Base-by-base conservation (phyloP, 2,797 vertebrate genomes). In the Aldrovandia affinis region DNA sequence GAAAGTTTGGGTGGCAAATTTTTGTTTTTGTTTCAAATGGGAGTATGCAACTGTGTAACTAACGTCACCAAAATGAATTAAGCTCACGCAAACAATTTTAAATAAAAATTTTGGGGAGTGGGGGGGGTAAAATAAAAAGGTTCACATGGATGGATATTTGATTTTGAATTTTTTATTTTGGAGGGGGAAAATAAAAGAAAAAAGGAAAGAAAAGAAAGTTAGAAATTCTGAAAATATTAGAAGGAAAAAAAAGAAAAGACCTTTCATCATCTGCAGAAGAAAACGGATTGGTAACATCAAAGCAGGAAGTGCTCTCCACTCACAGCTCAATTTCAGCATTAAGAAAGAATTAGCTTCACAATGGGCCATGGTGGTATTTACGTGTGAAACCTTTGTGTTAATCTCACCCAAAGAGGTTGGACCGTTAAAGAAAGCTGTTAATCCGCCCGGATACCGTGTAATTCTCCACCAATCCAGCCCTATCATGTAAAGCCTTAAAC, bases 121-220 rank as follows among this genome's bases (percentile, higher is more conserved):
- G n/a, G 10, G 25, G 0, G 5, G 2, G 77, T 7, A 12, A 2
- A n/a, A 0, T 28, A 28, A 28, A n/a, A n/a, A n/a, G n/a, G n/a
- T 78, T 50, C n/a, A 3, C 10, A 15, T 20, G 1, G 77, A 18
- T 78, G n/a, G 77, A 78, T 78, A 78, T 78, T 78, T 78, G 77
- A 78, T 50, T 52, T 78, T 54, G 77, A 78, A n/a, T 78, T 52
- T 78, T 78, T 78, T 78, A 28, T 28, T 78, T 78, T 22, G 4
- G 0, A 54, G 15, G 12, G 42, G 30, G 52, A 52, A 52, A 20
- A 22, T 20, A 44, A 47, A 78, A 78, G 25, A 50, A 75, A 50
- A 78, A 50, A 78, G 44, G 44, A 50, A 50, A 78, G 77, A 78
- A 54, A 52, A 78, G 77, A 54, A 78, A 50, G 75, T 78, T 78